Evolutionary conservation across 2,113 vertebrate genomes (phyloP), one percentile per base, ranked within the genome.

Genomic region (Dissostichus mawsoni): DNA sequence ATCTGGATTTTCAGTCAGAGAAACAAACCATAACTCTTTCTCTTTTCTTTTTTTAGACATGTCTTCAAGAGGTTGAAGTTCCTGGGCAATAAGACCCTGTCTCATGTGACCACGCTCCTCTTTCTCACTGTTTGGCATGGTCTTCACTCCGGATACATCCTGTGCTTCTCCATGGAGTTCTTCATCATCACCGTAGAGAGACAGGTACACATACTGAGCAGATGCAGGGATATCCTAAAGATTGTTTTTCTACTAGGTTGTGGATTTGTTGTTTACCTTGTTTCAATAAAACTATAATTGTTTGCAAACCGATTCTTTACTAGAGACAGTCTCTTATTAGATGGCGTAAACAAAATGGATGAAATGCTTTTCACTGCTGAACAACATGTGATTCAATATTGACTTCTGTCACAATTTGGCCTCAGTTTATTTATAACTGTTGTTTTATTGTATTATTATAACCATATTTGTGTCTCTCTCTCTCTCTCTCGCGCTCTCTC

Each of bases 101-200:
- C 98, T 59, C 98, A 99, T 81, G 93, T 96, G 44, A 68, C 95
- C 62, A 95, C 98, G 0, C 84, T 99, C 82, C 59, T 98, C 14
- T 99, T 99, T 92, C 88, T 99, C 92, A 95, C 98, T 1, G 71
- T 98, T 77, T 99, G 98, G 98, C 98, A 99, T 0, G 98, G 98
- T 64, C 95, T 98, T 44, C 98, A 99, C 93, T 99, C 97, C 0
- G 98, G 98, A 51, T 99, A 99, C 94, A 77, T 99, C 87, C 56
- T 99, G 80, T 99, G 98, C 93, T 99, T 99, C 93, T 97, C 97
- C 41, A 96, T 99, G 97, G 98, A 99, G 92, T 93, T 99, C 89
- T 94, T 99, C 55, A 99, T 99, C 69, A 96, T 99, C 80, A 94
- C 94, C 1, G 96, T 97, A 72, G 98, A 99, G 88, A 96, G 94